Evolutionary conservation across 1,140 invertebrate species (phyloP).

Genomic region (Eriocheir sinensis): DNA sequence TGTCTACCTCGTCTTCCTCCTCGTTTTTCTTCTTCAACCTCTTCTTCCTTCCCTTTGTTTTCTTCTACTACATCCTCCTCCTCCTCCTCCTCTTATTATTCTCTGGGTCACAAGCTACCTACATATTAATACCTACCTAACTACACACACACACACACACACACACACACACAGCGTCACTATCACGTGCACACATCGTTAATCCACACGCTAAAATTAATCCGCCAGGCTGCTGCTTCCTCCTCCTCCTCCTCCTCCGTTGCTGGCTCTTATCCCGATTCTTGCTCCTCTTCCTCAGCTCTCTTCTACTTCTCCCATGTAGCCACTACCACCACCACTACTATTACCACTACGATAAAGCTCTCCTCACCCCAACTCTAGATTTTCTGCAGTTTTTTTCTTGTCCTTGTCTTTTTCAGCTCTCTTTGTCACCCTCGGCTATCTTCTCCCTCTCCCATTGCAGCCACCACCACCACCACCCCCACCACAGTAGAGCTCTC

Average conservation of each 20-base stretch:
- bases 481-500: too few relatives aligned
- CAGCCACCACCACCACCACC: too few relatives aligned
- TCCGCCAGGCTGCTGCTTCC: not conserved
- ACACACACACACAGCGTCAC: not conserved
- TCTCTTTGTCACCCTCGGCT: too few relatives aligned
- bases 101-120: too few relatives aligned
- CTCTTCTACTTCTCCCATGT: not conserved
- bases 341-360: too few relatives aligned
- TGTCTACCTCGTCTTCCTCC: not conserved
- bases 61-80: too few relatives aligned
- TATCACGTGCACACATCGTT: slow-evolving; percentile 22
- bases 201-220: not conserved
- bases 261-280: slow-evolving; percentile 11
- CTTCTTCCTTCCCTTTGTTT: not conserved
- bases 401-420: too few relatives aligned
- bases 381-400: too few relatives aligned
- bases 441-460: too few relatives aligned
- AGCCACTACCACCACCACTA: not conserved
- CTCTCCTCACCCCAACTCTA: not conserved
- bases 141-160: not conserved
- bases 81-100: not conserved
- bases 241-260: too few relatives aligned
- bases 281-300: not conserved
- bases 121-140: too few relatives aligned
- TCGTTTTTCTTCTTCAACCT: not conserved